phyloP scores from a whole-genome alignment of 2,797 vertebrate genomes.

The Balearica regulorum region DNA sequence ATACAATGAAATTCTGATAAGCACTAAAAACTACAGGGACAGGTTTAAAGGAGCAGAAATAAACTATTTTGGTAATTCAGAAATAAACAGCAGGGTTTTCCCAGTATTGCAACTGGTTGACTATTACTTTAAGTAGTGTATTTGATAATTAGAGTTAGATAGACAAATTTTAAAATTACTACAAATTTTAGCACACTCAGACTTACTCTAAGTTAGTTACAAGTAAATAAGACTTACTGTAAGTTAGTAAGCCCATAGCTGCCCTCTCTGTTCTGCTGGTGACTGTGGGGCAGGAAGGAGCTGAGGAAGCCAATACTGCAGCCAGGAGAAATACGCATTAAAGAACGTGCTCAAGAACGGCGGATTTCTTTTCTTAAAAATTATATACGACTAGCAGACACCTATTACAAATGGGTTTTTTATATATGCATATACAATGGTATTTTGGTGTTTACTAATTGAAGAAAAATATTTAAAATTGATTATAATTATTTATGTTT shows the following conservation, averaged over 20 bases:
- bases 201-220: not conserved
- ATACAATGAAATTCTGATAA: not conserved
- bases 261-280: not conserved
- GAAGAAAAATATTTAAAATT: not conserved
- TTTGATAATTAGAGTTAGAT: not conserved
- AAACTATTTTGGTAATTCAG: not conserved
- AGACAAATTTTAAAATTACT: not conserved
- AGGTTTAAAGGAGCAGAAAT: not conserved
- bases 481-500: not conserved
- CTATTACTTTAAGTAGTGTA: not conserved
- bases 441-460: not conserved
- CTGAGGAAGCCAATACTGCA: not conserved
- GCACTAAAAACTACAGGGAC: not conserved
- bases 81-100: not conserved
- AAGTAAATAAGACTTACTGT: not conserved
- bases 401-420: not conserved
- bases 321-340: not conserved
- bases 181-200: not conserved
- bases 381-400: not conserved
- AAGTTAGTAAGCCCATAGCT: accelerated
- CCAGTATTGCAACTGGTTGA: not conserved
- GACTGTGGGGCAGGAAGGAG: not conserved
- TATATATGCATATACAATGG: accelerated
- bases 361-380: not conserved
- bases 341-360: not conserved